Evolutionary conservation across 1,140 invertebrate genomes (phyloP).

Genomic region (Amphibalanus amphitrite): DNA sequence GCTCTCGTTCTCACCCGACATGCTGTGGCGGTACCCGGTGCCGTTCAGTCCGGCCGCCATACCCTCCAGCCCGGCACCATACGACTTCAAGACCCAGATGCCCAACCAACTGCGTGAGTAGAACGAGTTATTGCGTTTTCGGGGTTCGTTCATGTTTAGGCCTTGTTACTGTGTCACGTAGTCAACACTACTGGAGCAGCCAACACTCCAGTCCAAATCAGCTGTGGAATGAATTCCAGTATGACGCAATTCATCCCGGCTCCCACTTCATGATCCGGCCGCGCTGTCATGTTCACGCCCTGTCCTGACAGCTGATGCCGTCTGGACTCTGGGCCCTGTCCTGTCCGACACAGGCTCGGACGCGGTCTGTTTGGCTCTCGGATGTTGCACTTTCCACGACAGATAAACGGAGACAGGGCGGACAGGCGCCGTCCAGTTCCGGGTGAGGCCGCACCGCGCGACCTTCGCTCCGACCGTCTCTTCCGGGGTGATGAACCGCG

Average conservation of each 20-base stretch:
- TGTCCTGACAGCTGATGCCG: background rate
- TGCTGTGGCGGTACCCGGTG: conserved; percentile 62
- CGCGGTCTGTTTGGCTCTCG: too few species aligned
- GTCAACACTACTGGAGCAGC: background rate
- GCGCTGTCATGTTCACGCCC: too few species aligned
- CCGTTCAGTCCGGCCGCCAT: conserved; percentile 34
- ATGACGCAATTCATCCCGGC: background rate
- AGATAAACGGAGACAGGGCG: too few species aligned
- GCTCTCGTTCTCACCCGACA: conserved; percentile 51
- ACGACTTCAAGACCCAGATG: conserved; percentile 49
- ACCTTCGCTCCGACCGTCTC: too few species aligned
- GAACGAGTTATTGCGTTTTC: background rate
- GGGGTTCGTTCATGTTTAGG: background rate
- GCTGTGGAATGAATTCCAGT: background rate
- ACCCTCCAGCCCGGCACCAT: conserved; percentile 20
- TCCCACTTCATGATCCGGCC: background rate
- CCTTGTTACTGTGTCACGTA: background rate
- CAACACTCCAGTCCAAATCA: background rate
- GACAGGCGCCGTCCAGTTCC: too few species aligned
- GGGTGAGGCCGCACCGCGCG: too few species aligned
- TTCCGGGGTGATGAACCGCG: too few species aligned
- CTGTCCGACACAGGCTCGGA: too few species aligned
- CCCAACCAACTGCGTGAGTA: background rate
- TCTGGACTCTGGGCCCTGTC: too few species aligned
- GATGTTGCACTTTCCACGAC: too few species aligned